phyloP scores from a whole-genome alignment of 1,140 invertebrate species.

The Arctopsyche grandis region DNA sequence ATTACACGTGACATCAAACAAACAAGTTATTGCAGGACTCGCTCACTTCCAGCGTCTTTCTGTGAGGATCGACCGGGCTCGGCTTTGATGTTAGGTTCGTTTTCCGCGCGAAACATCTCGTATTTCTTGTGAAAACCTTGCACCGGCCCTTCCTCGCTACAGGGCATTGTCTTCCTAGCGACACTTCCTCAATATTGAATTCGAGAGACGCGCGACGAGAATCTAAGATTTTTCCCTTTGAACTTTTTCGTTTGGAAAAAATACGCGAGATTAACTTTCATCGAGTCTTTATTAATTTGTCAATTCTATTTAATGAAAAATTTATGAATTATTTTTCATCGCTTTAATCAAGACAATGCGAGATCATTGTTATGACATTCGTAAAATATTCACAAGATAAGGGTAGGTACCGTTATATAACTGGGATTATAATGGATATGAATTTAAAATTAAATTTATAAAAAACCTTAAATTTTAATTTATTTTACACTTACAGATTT shows the following conservation, averaged over 20 bases:
- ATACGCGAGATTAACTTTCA: no score
- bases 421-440: no score
- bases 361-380: no score
- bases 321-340: no score
- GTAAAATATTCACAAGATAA: no score
- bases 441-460: no score
- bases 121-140: slow-evolving; percentile 3
- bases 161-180: background rate
- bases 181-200: slow-evolving; percentile 21
- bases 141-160: background rate
- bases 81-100: slow-evolving; percentile 32
- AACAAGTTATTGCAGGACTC: slow-evolving; percentile 54
- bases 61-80: slow-evolving; percentile 3
- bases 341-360: no score
- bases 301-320: no score
- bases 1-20: slow-evolving; percentile 55
- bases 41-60: slow-evolving; percentile 38
- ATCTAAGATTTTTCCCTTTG: background rate
- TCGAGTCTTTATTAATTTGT: no score
- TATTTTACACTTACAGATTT: no score
- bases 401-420: no score
- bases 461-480: no score
- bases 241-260: background rate
- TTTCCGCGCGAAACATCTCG: slow-evolving; percentile 21
- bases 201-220: background rate